Conservation (phyloP, 2,113 vertebrate species). For the Trichomycterus rosablanca region DNA sequence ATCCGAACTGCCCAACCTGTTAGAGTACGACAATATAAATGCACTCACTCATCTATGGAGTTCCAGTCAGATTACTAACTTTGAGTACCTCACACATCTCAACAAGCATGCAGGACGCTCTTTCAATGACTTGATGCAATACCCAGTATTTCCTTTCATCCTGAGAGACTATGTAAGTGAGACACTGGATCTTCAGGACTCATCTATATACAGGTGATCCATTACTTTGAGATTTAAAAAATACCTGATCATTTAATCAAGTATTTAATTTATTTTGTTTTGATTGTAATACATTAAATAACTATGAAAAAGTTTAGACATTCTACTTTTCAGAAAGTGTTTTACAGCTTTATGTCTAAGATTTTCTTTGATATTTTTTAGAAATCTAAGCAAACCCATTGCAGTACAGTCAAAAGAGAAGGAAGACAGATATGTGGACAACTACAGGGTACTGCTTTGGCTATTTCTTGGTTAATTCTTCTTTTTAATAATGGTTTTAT, state of each 20-base stretch:
- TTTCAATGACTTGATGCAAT: constrained; percentile 99
- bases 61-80: constrained; percentile 95
- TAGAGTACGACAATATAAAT: constrained; percentile 94
- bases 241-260: too few relatives aligned
- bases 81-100: constrained; percentile 96
- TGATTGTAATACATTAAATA: too few relatives aligned
- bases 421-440: constrained; percentile 96
- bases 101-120: constrained; percentile 97
- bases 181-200: constrained; percentile 83
- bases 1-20: constrained; percentile 90
- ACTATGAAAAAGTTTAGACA: too few relatives aligned
- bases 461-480: not conserved
- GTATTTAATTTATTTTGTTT: too few relatives aligned
- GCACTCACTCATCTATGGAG: constrained; percentile 95
- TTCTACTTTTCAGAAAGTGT: too few relatives aligned
- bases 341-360: too few relatives aligned
- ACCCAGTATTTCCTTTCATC: constrained; percentile 96
- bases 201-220: constrained; percentile 78
- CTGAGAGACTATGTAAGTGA: constrained; percentile 88
- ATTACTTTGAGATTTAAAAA: too few relatives aligned
- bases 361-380: too few relatives aligned
- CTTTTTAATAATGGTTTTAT: not conserved
- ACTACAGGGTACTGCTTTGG: constrained; percentile 78
- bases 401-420: constrained; percentile 98
- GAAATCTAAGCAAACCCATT: constrained; percentile 92